These are phyloP conservation scores for Polypterus senegalus DNA, from an alignment of 2,113 vertebrate species.

Conservation along the genomic window DNA sequence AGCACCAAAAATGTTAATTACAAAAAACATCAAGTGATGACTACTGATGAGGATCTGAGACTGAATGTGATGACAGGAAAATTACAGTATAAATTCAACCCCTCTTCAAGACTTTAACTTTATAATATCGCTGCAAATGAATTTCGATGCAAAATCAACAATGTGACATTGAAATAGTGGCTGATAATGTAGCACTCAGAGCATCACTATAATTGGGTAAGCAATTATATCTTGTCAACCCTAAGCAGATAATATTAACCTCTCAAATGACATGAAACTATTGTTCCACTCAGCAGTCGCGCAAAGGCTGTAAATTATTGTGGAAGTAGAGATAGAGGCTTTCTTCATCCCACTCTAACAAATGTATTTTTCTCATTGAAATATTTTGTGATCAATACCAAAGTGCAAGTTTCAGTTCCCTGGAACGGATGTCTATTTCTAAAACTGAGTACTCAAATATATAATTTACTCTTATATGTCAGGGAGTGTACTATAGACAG, in stretches of 20 bases:
- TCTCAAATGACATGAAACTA: conserved; percentile 45
- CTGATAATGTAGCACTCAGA: not conserved
- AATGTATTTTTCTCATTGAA: no score
- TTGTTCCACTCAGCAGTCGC: conserved; percentile 42
- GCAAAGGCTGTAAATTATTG: conserved; percentile 32
- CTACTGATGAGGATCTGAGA: not conserved
- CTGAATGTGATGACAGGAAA: not conserved
- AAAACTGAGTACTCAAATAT: no score
- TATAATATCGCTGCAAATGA: conserved; percentile 11
- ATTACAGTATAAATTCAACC: conserved; percentile 15
- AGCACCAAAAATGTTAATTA: no score
- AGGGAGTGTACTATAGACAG: no score
- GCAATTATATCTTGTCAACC: conserved; percentile 55
- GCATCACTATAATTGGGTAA: conserved; percentile 23
- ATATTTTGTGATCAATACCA: no score
- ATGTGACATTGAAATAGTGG: not conserved
- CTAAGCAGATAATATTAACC: conserved; percentile 42
- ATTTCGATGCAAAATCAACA: not conserved
- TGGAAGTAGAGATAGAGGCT: conserved; percentile 6
- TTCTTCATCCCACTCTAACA: no score
- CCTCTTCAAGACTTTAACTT: conserved; percentile 21
- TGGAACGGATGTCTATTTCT: no score
- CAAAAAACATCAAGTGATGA: no score
- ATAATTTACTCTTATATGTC: no score
- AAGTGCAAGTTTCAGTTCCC: no score